phyloP scores from a whole-genome alignment of 53 echinoderm and acorn worm genomes.

The Apostichopus leukothele region DNA sequence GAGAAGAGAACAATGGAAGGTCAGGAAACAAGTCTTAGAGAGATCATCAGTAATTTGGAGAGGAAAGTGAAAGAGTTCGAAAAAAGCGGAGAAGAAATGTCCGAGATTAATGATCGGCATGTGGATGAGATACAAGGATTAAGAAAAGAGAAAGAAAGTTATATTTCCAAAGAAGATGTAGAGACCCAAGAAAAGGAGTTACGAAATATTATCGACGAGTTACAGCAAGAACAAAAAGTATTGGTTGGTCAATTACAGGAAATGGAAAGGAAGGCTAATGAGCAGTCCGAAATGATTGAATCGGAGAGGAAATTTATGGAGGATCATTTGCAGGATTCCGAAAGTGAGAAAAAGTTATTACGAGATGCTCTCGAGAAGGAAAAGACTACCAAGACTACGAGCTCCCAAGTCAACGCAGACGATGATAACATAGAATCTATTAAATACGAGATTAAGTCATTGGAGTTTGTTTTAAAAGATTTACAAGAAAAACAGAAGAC shows the following conservation, averaged over 20 bases:
- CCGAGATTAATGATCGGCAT: conserved; percentile 62
- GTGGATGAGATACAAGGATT: conserved; percentile 53
- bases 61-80: conserved; percentile 50
- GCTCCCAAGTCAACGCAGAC: neutral
- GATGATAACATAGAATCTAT: neutral
- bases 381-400: neutral
- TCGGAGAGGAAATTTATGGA: conserved; percentile 45
- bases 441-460: neutral
- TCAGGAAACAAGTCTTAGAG: neutral
- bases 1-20: neutral
- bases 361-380: conserved; percentile 23
- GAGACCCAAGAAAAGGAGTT: conserved; percentile 17
- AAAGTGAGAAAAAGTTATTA: conserved; percentile 49
- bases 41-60: neutral
- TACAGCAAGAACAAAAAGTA: neutral
- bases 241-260: conserved; percentile 54
- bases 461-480: conserved; percentile 11
- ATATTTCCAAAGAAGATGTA: neutral
- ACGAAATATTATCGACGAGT: neutral
- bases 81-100: conserved; percentile 46
- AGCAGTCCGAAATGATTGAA: neutral
- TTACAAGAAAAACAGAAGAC: conserved; percentile 10
- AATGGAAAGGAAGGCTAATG: conserved; percentile 36
- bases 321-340: conserved; percentile 53
- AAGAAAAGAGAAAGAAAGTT: conserved; percentile 17